Conservation (phyloP, 1,140 invertebrate genomes). For the Dendrolimus kikuchii region DNA sequence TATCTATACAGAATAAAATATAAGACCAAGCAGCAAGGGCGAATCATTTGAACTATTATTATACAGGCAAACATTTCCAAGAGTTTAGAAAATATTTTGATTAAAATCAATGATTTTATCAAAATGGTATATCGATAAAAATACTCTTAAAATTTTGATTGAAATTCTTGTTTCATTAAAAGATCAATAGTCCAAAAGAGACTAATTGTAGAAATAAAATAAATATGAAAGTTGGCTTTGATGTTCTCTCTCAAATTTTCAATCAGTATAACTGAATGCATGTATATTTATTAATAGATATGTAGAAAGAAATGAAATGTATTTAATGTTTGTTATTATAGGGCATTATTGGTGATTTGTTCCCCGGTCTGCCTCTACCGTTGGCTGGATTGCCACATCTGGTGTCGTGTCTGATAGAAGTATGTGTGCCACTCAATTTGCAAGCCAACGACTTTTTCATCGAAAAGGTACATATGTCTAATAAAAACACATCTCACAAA, state of each 20-base stretch:
- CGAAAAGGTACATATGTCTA: conserved; percentile 78
- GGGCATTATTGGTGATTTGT: conserved; percentile 94
- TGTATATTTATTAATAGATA: not conserved
- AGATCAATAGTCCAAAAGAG: no score
- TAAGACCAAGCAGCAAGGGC: no score
- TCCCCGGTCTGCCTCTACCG: conserved; percentile 88
- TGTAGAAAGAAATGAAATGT: not conserved
- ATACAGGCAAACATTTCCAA: no score
- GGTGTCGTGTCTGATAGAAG: conserved; percentile 74
- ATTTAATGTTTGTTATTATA: conserved; percentile 53
- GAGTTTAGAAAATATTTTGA: no score
- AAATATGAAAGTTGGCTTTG: not conserved
- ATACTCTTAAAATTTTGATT: no score
- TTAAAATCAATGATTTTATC: no score
- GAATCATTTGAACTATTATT: no score
- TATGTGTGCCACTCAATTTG: conserved; percentile 83
- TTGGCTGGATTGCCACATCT: conserved; percentile 74
- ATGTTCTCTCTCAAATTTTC: not conserved
- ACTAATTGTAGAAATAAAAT: no score
- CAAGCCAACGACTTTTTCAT: conserved; percentile 89
- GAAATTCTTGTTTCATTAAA: no score
- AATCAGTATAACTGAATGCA: not conserved
- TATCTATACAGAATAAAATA: no score
- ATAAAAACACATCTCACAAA: no score
- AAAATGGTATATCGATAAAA: no score